Base-by-base conservation (phyloP, 2,113 vertebrate genomes). In the Polypterus senegalus region DNA sequence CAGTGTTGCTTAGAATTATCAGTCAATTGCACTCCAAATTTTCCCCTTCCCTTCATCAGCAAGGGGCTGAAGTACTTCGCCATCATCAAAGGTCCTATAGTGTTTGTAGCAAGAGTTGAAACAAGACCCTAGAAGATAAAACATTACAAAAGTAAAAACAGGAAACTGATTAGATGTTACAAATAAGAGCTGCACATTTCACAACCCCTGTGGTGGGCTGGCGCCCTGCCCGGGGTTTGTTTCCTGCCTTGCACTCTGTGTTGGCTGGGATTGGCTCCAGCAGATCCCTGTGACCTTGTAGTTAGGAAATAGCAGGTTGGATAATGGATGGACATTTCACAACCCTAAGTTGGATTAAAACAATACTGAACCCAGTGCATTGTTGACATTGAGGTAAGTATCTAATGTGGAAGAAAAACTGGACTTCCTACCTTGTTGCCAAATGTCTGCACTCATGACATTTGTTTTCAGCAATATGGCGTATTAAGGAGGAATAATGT, bases 31-130 rank as follows among this genome's bases (percentile, higher is more conserved):
- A 44, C 64, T 56, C 77, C 80, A 59, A 87, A 86, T 6, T 58
- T 65, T 10, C 84, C 80, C 7, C 58, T 57, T 7, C 79, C 82
- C 63, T 82, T 78, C 68, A 79, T 65, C 9, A 86, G 74, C 5
- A 84, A 73, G 6, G 81, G 60, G 10, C 72, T 46, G 65, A 86
- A 87, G 68, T 84, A 68, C 64, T 82, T 84, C 6, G 79, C 76
- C 79, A 83, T 76, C 49, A 81, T n/a, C 65, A 85, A 56, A 2
- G 78, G 78, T 7, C 78, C 79, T 66, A 80, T 44, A 2, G 76
- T 71, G 68, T 83, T 82, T 52, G 76, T 79, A 7, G 66, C 73
- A 60, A 82, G 61, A 3, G 70, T 83, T 54, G 76, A 58, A 44
- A 79, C 64, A 55, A 80, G 61, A 48, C 71, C 77, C 76, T 83